phyloP scores from a whole-genome alignment of 2,797 vertebrate genomes.

The Eurystomus glaucurus region DNA sequence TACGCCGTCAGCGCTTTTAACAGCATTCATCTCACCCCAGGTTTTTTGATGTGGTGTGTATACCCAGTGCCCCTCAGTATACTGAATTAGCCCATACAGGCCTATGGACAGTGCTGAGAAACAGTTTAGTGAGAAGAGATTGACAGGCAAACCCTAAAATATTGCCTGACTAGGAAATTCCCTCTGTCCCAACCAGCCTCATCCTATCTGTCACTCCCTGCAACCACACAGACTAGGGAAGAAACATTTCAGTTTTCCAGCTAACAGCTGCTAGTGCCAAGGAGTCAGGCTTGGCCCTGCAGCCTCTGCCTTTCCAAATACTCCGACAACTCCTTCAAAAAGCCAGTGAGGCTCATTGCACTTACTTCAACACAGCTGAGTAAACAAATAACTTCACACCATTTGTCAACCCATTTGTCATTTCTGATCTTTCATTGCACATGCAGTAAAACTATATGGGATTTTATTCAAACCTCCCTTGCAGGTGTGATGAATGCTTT shows the following conservation, averaged over 20 bases:
- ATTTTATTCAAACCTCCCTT: conserved; percentile 28
- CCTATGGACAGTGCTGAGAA: neutral
- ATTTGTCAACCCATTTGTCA: conserved; percentile 62
- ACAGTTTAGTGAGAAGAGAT: neutral
- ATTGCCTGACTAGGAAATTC: neutral
- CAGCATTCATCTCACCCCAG: neutral
- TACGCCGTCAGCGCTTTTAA: neutral
- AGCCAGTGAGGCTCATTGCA: neutral
- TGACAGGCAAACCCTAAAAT: neutral
- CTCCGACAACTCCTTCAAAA: neutral
- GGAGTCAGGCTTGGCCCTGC: neutral
- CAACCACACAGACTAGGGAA: fast-evolving
- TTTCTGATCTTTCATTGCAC: conserved; percentile 27
- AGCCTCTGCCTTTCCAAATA: neutral
- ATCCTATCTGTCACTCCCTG: neutral
- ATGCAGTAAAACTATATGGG: conserved; percentile 6
- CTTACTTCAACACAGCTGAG: neutral
- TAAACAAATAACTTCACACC: conserved; percentile 61
- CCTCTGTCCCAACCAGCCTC: neutral
- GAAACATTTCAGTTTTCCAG: fast-evolving
- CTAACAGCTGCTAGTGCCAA: neutral
- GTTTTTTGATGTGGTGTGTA: neutral
- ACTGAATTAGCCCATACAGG: neutral
- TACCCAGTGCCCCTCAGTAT: neutral
- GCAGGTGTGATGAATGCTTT: conserved; percentile 61